Base-by-base conservation (phyloP, 2,888 invertebrate genomes). In the Eretmocerus hayati region DNA sequence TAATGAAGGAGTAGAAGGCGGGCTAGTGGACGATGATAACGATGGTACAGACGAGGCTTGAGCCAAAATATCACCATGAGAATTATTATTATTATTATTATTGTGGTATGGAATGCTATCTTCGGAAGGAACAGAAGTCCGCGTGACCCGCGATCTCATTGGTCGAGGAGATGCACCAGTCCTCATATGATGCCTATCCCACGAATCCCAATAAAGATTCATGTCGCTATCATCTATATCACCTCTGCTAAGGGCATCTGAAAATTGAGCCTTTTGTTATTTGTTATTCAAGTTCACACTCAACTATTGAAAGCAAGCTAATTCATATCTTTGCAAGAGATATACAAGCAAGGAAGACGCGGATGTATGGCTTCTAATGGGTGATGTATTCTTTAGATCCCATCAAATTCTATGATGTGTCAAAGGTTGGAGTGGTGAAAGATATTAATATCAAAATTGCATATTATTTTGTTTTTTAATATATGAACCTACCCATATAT, bases 121-220 rank as follows among this genome's bases (percentile, higher is more conserved):
- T 63, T 81, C 81, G 2, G 78, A 79, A 32, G 80, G 80, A 51
- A 81, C 78, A 22, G 79, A 79, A 52, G 76, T 75, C 53, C 80
- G 71, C 9, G 76, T 72, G 4, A 72, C 70, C 50, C 78, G 70
- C 8, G 74, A 75, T 56, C 71, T 75, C 55, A 70, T 70, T 58
- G 64, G 72, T 47, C 78, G 72, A 21, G 77, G 79, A 56, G 77
- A 76, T 59, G 77, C 68, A 55, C 74, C 72, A 57, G 70, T 72
- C 55, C 68, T 67, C 55, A 74, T 66, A 60, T 74, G 78, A 65
- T 81, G 83, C 42, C 85, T 76, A 72, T 92, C 91, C 91, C 91
- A 94, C 6, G 91, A 92, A 72, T 94, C 93, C 93, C 94, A 95
- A 74, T 89, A 92, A 59, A 95, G 76, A 56, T 84, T 81, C 64